Evolutionary conservation across 2,113 vertebrate species (phyloP), one percentile per base, ranked within the genome.

Genomic region (Odocoileus virginianus): DNA sequence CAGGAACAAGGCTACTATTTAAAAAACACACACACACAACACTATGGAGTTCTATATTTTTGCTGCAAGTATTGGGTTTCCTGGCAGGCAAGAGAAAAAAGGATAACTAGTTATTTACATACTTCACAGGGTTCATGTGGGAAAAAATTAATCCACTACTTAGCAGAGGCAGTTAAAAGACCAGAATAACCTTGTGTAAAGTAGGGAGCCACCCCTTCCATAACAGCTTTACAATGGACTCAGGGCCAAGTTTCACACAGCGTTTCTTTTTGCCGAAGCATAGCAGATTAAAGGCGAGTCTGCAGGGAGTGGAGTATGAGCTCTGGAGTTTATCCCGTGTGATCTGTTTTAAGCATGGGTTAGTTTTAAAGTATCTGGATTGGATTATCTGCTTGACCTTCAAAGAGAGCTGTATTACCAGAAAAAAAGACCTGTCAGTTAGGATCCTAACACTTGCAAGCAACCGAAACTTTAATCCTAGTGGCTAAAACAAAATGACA

Each of bases 11-110:
- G n/a, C n/a, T 82, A 14, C 19, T 7, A 54, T 79, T 47, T 2
- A 1, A 16, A 45, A 52, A 52, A 6, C 11, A 33, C 7, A 16
- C 15, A 4, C 1, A 33, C 16, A 16, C 7, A 5, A 0, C 27
- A 79, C 1, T 12, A 43, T 74, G 71, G 36, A 76, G 40, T 76
- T 76, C 23, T 76, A 27, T 76, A 47, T 36, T 61, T 81, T 83
- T 67, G n/a, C 43, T 54, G 27, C 43, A 54, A 64, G 11, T 83
- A 15, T 67, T 67, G 61, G 12, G 79, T 83, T 83, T 92, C 78
- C n/a, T 17, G 82, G 23, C 23, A 57, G 54, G 14, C 54, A 84
- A 57, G 23, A 57, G 52, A 16, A 84, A 28, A 84, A 84, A 54
- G n/a, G n/a, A 54, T 64, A 83, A 40, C 57, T 30, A 83, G n/a